These are phyloP conservation scores for Balearica regulorum DNA, from an alignment of 2,797 vertebrate species.

Conservation along the genomic window DNA sequence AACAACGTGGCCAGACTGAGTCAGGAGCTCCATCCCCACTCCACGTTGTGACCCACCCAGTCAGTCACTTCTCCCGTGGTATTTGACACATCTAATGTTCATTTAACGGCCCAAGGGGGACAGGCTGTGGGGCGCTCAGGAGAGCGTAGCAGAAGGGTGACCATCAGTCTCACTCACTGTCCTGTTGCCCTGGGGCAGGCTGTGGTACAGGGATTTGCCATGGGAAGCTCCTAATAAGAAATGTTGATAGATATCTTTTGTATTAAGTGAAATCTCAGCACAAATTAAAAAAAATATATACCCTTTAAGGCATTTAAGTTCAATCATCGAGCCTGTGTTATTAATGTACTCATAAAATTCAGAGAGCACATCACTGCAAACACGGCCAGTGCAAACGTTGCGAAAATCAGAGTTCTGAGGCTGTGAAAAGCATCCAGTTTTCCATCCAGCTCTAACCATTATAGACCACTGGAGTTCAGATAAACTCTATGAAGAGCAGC, in stretches of 20 bases:
- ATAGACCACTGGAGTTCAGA: neutral
- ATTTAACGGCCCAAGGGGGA: too few species aligned
- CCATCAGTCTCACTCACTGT: neutral
- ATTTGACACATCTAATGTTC: neutral
- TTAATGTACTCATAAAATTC: neutral
- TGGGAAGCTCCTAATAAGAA: neutral
- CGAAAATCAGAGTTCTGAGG: neutral
- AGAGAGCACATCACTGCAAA: neutral
- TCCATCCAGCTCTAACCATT: neutral
- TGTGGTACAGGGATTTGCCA: neutral
- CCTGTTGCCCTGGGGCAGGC: neutral
- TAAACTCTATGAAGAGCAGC: neutral
- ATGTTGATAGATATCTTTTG: neutral
- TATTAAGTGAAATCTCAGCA: neutral
- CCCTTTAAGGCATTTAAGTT: neutral
- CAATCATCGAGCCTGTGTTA: rapidly evolving
- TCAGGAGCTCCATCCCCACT: neutral
- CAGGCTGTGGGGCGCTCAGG: neutral
- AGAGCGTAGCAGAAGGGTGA: neutral
- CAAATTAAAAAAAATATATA: neutral
- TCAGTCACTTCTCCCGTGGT: rapidly evolving
- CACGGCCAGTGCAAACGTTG: neutral
- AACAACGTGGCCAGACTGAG: rapidly evolving
- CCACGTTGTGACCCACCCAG: neutral
- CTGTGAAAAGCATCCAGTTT: neutral